Conservation (phyloP, 2,797 vertebrate species). For the Molothrus ater region DNA sequence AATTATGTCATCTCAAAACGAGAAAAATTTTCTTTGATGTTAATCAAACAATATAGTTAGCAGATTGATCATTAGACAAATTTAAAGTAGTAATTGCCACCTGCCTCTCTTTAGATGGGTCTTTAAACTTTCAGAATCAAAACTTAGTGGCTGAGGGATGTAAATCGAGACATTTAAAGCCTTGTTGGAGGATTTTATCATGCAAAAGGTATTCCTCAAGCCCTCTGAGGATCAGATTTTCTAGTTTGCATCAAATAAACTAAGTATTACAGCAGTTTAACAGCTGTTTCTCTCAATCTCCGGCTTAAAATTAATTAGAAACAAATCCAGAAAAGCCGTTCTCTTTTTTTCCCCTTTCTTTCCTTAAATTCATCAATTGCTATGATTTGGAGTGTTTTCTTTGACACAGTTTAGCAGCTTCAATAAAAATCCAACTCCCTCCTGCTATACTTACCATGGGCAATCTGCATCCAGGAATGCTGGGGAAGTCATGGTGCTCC, state of each 20-base stretch:
- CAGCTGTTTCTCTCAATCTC: not conserved
- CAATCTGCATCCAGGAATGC: conserved; percentile 92
- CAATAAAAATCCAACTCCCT: not conserved
- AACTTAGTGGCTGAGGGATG: not conserved
- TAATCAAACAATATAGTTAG: not conserved
- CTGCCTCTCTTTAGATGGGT: not conserved
- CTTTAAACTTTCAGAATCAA: not conserved
- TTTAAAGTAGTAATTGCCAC: not conserved
- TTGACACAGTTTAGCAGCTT: not conserved
- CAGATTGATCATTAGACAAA: not conserved
- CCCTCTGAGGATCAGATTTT: not conserved
- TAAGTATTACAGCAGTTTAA: not conserved
- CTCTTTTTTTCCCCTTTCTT: accelerated
- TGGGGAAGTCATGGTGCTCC: conserved; percentile 99
- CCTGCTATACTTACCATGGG: conserved; percentile 81
- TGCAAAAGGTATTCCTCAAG: not conserved
- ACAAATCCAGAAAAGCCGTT: not conserved
- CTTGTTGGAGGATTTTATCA: not conserved
- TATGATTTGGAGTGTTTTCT: not conserved
- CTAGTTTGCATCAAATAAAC: not conserved
- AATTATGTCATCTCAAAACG: not conserved
- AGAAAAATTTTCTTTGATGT: conserved; percentile 3
- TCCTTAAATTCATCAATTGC: not conserved
- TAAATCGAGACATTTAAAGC: not conserved
- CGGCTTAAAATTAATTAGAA: not conserved